A percentile compares a stretch with the other conserved stretches of the same genome.
Conservation (phyloP, 2,888 invertebrate genomes). For the Graphium colonna region DNA sequence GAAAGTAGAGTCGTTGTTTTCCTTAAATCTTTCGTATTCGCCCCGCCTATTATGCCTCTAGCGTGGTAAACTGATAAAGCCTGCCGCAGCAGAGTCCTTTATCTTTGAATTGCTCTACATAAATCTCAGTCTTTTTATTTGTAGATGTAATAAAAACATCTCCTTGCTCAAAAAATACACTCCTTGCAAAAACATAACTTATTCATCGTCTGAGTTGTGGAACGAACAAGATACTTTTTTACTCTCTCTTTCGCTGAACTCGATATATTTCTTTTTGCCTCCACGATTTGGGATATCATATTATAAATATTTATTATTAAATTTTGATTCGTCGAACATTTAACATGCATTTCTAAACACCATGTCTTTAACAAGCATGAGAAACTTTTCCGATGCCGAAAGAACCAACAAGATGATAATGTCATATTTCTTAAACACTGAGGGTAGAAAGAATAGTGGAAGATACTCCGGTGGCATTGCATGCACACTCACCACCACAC, state of each 20-base stretch:
- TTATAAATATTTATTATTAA: no score
- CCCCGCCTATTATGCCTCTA: not conserved
- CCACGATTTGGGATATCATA: not conserved
- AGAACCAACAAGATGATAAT: no score
- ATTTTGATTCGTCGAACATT: no score
- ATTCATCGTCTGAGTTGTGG: not conserved
- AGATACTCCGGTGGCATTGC: no score
- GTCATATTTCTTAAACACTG: no score
- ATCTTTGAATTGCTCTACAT: not conserved
- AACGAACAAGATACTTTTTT: not conserved
- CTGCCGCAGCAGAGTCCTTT: not conserved
- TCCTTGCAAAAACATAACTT: not conserved
- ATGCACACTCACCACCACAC: no score
- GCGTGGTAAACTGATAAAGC: not conserved
- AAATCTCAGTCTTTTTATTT: not conserved
- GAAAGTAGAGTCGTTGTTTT: not conserved
- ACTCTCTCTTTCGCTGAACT: not conserved
- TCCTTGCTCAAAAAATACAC: not conserved
- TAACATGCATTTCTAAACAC: no score
- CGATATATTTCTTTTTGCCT: not conserved
- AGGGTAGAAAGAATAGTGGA: no score
- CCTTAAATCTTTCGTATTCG: not conserved
- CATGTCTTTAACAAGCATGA: no score
- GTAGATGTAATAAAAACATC: not conserved
- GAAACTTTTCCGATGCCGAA: no score